These are phyloP conservation scores for Dicerorhinus sumatrensis DNA, from an alignment of 2,113 vertebrate genomes.

Conservation along the genomic window DNA sequence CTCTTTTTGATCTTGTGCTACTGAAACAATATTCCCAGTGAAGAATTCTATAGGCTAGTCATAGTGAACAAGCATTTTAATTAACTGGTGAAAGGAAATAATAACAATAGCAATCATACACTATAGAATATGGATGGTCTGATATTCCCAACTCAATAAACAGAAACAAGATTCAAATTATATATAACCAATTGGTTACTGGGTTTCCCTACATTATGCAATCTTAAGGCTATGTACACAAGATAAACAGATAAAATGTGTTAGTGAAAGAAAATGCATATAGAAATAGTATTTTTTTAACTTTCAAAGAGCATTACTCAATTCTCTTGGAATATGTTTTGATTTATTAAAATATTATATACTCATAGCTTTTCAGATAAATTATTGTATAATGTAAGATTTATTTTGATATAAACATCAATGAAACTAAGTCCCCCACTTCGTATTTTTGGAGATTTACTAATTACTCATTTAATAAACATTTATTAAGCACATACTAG, in stretches of 20 bases:
- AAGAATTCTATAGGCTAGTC: neutral
- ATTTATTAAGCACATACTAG: neutral
- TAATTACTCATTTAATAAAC: slow-evolving; percentile 3
- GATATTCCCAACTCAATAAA: slow-evolving; percentile 1
- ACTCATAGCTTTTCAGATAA: slow-evolving; percentile 7
- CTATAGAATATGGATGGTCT: neutral
- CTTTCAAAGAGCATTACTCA: neutral
- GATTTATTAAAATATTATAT: slow-evolving; percentile 1
- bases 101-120: neutral
- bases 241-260: neutral
- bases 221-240: neutral
- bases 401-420: neutral
- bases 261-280: neutral
- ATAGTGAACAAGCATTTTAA: neutral
- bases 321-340: neutral
- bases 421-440: neutral
- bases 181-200: neutral
- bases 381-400: neutral
- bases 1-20: neutral
- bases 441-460: slow-evolving; percentile 10
- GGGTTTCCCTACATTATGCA: neutral
- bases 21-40: neutral
- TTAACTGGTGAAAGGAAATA: neutral
- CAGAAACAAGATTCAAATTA: slow-evolving; percentile 28
- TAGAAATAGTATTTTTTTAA: neutral